Evolutionary conservation across 1,140 invertebrate species (phyloP).

Genomic region (Drosophila pachea): DNA sequence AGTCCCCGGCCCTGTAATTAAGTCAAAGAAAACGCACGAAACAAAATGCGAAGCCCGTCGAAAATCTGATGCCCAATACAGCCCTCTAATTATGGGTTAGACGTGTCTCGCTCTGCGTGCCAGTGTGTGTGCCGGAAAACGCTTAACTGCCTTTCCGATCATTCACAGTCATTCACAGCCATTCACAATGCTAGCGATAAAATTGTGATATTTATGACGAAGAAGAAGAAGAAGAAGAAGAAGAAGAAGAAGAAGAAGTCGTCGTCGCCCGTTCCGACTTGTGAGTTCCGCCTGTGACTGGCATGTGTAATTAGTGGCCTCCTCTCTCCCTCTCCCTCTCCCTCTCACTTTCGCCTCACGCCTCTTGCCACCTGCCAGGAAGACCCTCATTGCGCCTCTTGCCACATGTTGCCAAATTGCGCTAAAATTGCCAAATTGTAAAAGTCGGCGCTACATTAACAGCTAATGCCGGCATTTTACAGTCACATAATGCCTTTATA

Average conservation of each 20-base stretch:
- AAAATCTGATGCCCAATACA: constrained; percentile 7
- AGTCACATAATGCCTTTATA: constrained; percentile 3
- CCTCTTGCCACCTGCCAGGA: constrained; percentile 11
- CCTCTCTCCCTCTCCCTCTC: neutral
- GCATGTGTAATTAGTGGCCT: constrained; percentile 67
- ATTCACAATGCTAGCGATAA: constrained; percentile 41
- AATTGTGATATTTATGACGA: constrained; percentile 56
- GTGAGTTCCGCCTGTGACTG: constrained; percentile 48
- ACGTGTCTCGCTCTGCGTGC: neutral
- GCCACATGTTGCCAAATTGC: constrained; percentile 24
- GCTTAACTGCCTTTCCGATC: constrained; percentile 30
- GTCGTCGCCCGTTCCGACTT: constrained; percentile 1
- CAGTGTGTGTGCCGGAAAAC: constrained; percentile 22
- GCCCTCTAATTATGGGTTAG: constrained; percentile 15
- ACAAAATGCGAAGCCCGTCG: neutral
- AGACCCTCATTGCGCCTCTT: constrained; percentile 15
- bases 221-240: constrained; percentile 11
- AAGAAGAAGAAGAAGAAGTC: constrained; percentile 14
- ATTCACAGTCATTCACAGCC: constrained; percentile 3
- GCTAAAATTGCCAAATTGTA: constrained; percentile 10
- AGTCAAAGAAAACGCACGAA: constrained; percentile 19
- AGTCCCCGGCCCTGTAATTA: constrained; percentile 54
- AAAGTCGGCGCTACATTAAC: constrained; percentile 1
- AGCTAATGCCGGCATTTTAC: constrained; percentile 5
- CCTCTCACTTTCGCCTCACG: neutral